phyloP scores from a whole-genome alignment of 2,797 vertebrate species.

The Alauda arvensis region DNA sequence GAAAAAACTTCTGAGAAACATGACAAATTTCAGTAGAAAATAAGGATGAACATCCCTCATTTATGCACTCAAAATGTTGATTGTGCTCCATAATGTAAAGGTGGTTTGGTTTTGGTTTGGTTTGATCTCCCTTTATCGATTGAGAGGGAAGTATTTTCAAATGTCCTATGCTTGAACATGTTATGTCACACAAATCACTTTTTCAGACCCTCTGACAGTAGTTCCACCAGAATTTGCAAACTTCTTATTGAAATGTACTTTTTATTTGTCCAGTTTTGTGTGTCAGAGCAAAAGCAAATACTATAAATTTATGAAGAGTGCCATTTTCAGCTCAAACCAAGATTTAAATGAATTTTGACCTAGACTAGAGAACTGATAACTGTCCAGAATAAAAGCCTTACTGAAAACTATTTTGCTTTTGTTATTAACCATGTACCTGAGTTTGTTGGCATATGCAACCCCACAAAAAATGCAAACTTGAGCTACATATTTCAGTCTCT shows the following conservation, averaged over 20 bases:
- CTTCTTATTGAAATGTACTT: background rate
- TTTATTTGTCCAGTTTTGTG: background rate
- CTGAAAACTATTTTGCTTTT: background rate
- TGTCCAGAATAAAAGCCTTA: background rate
- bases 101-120: background rate
- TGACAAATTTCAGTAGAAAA: background rate
- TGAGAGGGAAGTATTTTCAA: background rate
- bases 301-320: background rate
- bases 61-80: background rate
- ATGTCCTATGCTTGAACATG: rapidly evolving
- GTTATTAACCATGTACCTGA: background rate
- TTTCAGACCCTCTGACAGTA: background rate
- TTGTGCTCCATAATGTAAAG: background rate
- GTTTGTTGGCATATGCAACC: background rate
- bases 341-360: background rate
- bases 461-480: background rate
- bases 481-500: background rate
- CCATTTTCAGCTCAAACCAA: background rate
- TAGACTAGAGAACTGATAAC: background rate
- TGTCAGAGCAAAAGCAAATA: background rate
- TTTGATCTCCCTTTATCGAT: background rate
- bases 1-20: background rate
- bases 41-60: too few species aligned
- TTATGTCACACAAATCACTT: background rate
- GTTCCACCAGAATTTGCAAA: background rate